Base-by-base conservation (phyloP, 2,113 vertebrate species). In the Cynopterus brachyotis region DNA sequence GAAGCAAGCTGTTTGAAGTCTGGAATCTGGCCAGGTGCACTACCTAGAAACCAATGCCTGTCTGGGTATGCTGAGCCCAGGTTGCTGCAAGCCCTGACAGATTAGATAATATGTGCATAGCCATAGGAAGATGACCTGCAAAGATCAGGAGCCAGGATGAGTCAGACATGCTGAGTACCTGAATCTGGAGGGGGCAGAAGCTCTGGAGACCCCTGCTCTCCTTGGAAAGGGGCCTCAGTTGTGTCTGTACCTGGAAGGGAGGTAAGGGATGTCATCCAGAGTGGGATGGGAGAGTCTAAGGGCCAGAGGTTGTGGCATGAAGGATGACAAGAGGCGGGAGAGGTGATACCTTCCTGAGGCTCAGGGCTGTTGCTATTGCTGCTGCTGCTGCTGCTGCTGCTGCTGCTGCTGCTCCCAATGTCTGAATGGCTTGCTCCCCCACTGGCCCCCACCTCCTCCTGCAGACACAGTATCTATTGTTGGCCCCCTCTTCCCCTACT, bases 301-400 rank as follows among this genome's bases (percentile, higher is more conserved):
- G 66, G 47, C 67, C 24, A 60, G 35, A 47, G 26, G 30, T 8
- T 17, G 4, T 45, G 55, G 35, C 10, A 8, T 9, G 30, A 28
- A 28, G 42, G 37, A 62, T 1, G 45, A 88, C 22, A 10, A 37
- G 75, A 89, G 50, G 85, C 47, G 64, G 53, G 64, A 17, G 30
- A 66, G 16, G 30, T 1, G 7, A 55, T 95, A 98, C 98, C 97
- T 97, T 97, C 80, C 53, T 66, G 93, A 19, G 78, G 60, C 59
- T 96, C 95, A 19, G 96, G 69, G 50, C 91, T 84, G 73, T 62
- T 82, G 64, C 60, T 32, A 30, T 30, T 78, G 35, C 94, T 98
- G 73, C 10, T 75, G 59, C 17, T 10, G 15, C 78, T 60, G 76
- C 92, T 73, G 66, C 62, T 82, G 45, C 90, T 79, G 70, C 75